Evolutionary conservation across 2,888 invertebrate species (phyloP).

Genomic region (Synanthedon formicaeformis): DNA sequence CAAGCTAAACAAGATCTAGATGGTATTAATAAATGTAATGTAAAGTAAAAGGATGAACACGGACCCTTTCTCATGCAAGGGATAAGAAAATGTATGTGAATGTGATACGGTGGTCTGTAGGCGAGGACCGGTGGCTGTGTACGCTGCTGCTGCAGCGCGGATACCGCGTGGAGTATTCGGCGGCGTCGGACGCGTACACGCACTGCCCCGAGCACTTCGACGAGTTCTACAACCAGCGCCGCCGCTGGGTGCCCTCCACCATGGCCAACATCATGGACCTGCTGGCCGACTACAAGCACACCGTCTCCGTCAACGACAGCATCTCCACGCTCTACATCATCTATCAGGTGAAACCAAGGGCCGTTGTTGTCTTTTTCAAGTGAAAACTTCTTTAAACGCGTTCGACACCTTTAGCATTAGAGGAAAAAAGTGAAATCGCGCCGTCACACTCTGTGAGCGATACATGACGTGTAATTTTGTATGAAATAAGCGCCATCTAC

Average conservation of each 20-base stretch:
- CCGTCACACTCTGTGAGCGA: too few relatives aligned
- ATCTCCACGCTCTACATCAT: slow-evolving; percentile 85
- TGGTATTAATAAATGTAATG: too few relatives aligned
- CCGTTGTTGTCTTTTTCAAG: too few relatives aligned
- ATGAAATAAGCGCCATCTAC: too few relatives aligned
- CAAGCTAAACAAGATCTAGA: too few relatives aligned
- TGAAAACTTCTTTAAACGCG: too few relatives aligned
- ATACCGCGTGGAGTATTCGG: slow-evolving; percentile 93
- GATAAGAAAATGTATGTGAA: neutral
- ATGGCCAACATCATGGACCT: slow-evolving; percentile 95
- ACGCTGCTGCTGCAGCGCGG: slow-evolving; percentile 92
- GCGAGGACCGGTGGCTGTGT: slow-evolving; percentile 97
- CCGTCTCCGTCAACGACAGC: slow-evolving; percentile 87
- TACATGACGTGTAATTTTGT: too few relatives aligned
- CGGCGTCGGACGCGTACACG: slow-evolving; percentile 94
- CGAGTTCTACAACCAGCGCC: slow-evolving; percentile 94
- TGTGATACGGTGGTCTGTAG: slow-evolving; percentile 27
- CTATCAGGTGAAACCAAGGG: slow-evolving; percentile 60
- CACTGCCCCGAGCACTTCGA: slow-evolving; percentile 93
- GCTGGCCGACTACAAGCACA: slow-evolving; percentile 80
- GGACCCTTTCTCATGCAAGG: too few relatives aligned
- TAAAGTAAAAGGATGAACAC: too few relatives aligned
- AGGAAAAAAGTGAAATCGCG: too few relatives aligned
- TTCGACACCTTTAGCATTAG: too few relatives aligned
- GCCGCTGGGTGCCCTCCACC: slow-evolving; percentile 97